Evolutionary conservation across 2,888 invertebrate genomes (phyloP).

Genomic region (Prosapia bicincta): DNA sequence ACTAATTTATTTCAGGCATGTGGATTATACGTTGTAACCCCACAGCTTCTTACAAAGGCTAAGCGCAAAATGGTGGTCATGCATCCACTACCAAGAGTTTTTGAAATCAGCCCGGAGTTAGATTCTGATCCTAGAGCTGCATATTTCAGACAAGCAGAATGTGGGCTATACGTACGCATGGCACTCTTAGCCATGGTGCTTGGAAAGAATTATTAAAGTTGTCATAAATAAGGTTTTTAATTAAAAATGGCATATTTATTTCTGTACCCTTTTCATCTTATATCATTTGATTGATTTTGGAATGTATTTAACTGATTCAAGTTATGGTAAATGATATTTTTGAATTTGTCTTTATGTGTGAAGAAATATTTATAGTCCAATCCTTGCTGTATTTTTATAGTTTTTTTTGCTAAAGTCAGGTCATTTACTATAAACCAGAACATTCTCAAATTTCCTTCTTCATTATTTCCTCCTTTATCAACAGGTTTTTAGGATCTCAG

Average conservation of each 20-base stretch:
- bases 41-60: slow-evolving; percentile 91
- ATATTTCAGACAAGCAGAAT: slow-evolving; percentile 97
- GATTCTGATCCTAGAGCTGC: slow-evolving; percentile 97
- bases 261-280: not conserved
- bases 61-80: slow-evolving; percentile 93
- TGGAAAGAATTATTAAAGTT: slow-evolving; percentile 49
- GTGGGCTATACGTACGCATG: slow-evolving; percentile 98
- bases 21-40: slow-evolving; percentile 87
- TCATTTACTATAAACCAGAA: too few relatives aligned
- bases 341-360: too few relatives aligned
- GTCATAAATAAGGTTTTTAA: not conserved
- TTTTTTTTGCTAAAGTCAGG: too few relatives aligned
- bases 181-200: slow-evolving; percentile 90
- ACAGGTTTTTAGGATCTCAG: too few relatives aligned
- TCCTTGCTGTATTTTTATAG: too few relatives aligned
- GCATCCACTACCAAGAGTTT: slow-evolving; percentile 93
- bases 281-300: slow-evolving; percentile 7
- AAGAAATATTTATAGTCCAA: not conserved
- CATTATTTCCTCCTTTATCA: too few relatives aligned
- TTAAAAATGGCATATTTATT: not conserved
- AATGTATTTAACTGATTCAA: too few relatives aligned
- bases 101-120: slow-evolving; percentile 92
- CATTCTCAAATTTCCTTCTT: too few relatives aligned
- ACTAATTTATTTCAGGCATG: slow-evolving; percentile 68
- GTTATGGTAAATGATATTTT: too few relatives aligned